Conservation (phyloP, 2,888 invertebrate genomes). For the Drosophila subsilvestris region DNA sequence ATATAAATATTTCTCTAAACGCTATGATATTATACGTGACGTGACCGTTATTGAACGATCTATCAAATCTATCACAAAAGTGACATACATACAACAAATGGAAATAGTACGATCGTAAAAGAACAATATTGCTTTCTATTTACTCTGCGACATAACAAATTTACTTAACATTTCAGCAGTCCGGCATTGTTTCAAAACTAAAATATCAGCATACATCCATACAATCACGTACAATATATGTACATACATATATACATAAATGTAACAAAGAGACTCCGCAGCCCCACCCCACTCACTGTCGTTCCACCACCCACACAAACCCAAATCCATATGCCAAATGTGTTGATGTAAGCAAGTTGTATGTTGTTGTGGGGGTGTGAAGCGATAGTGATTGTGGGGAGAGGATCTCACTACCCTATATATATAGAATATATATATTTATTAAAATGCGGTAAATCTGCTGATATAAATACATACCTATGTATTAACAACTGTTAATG, state of each 20-base stretch:
- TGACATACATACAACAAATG: neutral
- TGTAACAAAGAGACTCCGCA: neutral
- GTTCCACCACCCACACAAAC: neutral
- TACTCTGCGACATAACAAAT: neutral
- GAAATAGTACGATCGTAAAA: neutral
- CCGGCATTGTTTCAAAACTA: neutral
- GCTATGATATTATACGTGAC: conserved; percentile 16
- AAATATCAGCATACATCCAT: neutral
- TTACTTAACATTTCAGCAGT: neutral
- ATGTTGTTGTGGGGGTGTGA: neutral
- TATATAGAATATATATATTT: conserved; percentile 19
- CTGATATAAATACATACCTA: neutral
- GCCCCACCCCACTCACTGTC: neutral
- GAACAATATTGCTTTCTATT: neutral
- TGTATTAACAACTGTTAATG: neutral
- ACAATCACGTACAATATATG: neutral
- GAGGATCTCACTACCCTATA: neutral
- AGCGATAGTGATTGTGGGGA: neutral
- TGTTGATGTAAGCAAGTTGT: no score
- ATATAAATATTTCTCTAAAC: conserved; percentile 18
- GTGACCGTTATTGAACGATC: neutral
- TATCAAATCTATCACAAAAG: conserved; percentile 1
- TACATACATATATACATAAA: no score
- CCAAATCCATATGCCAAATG: neutral
- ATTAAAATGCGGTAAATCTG: neutral